Percentiles rank a stretch among this genome's conserved stretches.
Evolutionary conservation across 2,113 vertebrate genomes (phyloP).

Genomic region (Rhabdornis inornatus): DNA sequence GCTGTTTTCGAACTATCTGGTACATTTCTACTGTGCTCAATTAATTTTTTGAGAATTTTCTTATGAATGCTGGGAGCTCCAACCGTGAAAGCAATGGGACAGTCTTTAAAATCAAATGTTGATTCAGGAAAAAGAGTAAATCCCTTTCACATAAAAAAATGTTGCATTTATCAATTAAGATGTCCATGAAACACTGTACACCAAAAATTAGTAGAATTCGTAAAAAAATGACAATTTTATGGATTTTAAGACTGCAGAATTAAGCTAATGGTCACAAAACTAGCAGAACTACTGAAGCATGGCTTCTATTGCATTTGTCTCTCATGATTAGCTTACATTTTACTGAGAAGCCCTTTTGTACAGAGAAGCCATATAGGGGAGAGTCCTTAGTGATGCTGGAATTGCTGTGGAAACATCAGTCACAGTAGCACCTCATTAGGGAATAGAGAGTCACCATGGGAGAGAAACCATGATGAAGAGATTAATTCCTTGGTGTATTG

Average conservation of each 20-base stretch:
- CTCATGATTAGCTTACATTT: neutral
- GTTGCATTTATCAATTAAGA: neutral
- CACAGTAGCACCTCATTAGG: neutral
- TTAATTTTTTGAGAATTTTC: neutral
- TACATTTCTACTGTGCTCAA: neutral
- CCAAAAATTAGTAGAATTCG: neutral
- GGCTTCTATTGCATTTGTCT: neutral
- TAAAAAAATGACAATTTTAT: fast-evolving
- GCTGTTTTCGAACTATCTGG: neutral
- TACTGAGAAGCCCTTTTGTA: neutral
- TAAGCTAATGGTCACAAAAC: neutral
- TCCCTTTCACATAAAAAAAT: neutral
- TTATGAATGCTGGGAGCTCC: neutral
- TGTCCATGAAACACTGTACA: neutral
- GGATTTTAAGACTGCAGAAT: neutral
- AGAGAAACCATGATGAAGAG: neutral
- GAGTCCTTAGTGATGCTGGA: neutral
- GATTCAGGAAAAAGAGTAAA: neutral
- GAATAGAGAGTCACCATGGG: neutral
- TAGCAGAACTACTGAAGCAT: neutral
- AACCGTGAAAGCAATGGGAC: neutral
- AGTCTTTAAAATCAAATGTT: neutral
- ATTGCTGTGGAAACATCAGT: neutral
- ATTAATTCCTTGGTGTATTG: neutral
- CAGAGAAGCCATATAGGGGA: neutral